Base-by-base conservation (phyloP, 2,888 invertebrate species). In the Coelogynopora nodosa region DNA sequence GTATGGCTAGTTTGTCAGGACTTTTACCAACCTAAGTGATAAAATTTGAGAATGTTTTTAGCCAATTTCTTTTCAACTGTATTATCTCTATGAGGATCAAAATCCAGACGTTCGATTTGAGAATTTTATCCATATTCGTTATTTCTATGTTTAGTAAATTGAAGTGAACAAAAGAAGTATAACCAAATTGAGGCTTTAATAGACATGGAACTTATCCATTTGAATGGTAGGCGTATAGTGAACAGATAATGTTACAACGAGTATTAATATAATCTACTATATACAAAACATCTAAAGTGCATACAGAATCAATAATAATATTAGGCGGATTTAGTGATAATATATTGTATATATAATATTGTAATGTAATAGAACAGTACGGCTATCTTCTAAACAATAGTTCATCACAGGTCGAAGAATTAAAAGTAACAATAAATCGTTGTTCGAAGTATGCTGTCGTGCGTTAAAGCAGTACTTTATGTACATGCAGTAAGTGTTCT, bases 11-110 rank as follows among this genome's bases (percentile, higher is more conserved):
- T 84, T 84, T 84, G 26, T 67, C 67, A 2, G 67, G 84, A 84
- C 18, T 84, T 29, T 27, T 5, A 5, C 26, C 80, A 18, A 81
- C 67, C 2, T 26, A 10, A 29, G 18, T 23, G 5, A 83, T n/a
- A 30, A 83, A 10, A 67, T 67, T 67, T 27, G 13, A 10, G 67
- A 84, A 84, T 84, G 84, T 84, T 49, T 31, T 49, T 10, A 26
- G 67, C 84, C 84, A 67, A 84, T 31, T 18, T 27, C 30, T 83
- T 84, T 67, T 74, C 2, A 74, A 67, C 84, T 84, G 84, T 27
- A 27, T 84, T 31, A 49, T 27, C 23, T 13, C 18, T 67, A 67
- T 67, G 29, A n/a, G 67, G 84, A 49, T 84, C 84, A 84, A 74
- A 27, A 67, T 67, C 31, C 28, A 84, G 31, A 13, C 84, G 29